Evolutionary conservation across 2,797 vertebrate species (phyloP), one percentile per base, ranked within the genome.

Genomic region (Synaphobranchus kaupii): DNA sequence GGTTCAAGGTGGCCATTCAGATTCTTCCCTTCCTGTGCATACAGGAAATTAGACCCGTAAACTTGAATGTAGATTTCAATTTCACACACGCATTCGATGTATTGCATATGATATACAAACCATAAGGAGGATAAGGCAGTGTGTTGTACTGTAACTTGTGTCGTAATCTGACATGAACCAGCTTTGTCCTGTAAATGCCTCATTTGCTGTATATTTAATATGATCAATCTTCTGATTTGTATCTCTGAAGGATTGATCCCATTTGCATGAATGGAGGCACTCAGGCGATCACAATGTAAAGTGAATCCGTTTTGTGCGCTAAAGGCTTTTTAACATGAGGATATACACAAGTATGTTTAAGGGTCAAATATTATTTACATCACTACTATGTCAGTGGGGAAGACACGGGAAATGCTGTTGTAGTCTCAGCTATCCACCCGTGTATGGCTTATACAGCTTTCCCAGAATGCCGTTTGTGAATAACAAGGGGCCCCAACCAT

Each of bases 121-220:
- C 50, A 71, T 73, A 90, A 91, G 84, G 91, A 80, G 84, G 76
- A 78, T 89, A 87, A n/a, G 86, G 89, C 78, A 81, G 78, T 10
- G 47, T n/a, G 7, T 34, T 39, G 13, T 47, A 6, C 34, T 44
- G 34, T 20, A 15, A 44, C 20, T 20, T 31, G 68, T 44, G 17
- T 78, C 4, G 7, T 44, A 78, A 78, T 81, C 3, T 81, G 78
- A 48, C 78, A 48, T 13, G 8, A 81, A 50, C 10, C 44, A 48
- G 78, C 47, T 22, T 9, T 25, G 22, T n/a, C 7, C 78, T 39
- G 1, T 78, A 44, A 44, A 17, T 78, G 15, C 39, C 73, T 17
- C 2, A 78, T 78, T 78, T 78, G 34, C 13, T 78, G 17, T 20
- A 78, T 47, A 22, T 81, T 50, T 48, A 50, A 50, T 48, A 25